Evolutionary conservation across 2,888 invertebrate species (phyloP), one percentile per base, ranked within the genome.

Genomic region (Callinectes sapidus): DNA sequence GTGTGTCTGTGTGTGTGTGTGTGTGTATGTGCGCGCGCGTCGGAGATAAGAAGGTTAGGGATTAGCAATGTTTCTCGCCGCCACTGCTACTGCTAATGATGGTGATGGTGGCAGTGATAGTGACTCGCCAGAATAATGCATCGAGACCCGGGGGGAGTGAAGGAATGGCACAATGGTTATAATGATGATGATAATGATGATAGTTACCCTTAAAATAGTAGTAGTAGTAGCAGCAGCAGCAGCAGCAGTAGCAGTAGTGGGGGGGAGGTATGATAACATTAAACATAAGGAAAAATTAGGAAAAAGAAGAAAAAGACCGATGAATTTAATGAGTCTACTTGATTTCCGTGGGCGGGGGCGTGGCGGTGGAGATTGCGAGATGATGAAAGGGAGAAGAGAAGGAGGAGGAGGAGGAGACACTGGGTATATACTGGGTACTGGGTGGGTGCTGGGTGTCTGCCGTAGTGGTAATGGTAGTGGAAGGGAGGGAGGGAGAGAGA

Each of bases 81-180:
- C 71, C 71, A 71, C 71, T 10, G 71, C 71, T 71, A 71, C 28
- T 71, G n/a, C 71, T 71, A 71, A 71, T 71, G 71, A 71, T 71
- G 71, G 71, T 28, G 71, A 71, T 71, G 71, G 71, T 71, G 71
- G 10, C 71, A 23, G 71, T 71, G 71, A 71, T 71, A 71, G 71
- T 71, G 71, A 71, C 28, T 23, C n/a, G 28, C 71, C 71, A 71
- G 28, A 71, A 71, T 28, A 71, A 28, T n/a, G 28, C 71, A 71
- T 71, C 23, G 28, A 10, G n/a, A 0, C 10, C 71, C 23, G 18
- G 0, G 23, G 23, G 61, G 61, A 23, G 3, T 61, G 61, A 61
- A 10, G 48, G 48, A 48, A 61, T 13, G 23, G 61, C 61, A 23
- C 61, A 61, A 61, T 61, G 61, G 61, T 61, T 61, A 61, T 61